These are phyloP conservation scores for Pluvialis apricaria DNA, from an alignment of 2,113 vertebrate species.

Conservation along the genomic window DNA sequence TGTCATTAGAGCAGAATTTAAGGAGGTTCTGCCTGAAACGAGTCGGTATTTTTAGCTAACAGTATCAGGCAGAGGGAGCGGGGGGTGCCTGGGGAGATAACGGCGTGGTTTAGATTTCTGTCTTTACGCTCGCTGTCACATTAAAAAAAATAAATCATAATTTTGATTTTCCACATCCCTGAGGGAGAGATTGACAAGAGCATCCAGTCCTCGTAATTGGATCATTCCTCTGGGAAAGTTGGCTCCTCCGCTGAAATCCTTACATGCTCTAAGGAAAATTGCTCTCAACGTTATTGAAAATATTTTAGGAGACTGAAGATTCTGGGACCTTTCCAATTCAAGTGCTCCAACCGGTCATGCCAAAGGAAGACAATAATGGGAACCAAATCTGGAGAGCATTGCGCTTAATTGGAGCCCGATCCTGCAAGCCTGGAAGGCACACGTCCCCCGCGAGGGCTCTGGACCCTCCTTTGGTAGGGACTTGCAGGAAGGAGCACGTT, in stretches of 20 bases:
- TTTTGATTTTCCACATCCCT: constrained; percentile 67
- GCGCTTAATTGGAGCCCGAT: not conserved
- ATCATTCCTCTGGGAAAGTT: constrained; percentile 66
- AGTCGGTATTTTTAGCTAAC: constrained; percentile 60
- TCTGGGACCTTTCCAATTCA: constrained; percentile 47
- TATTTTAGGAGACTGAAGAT: constrained; percentile 56
- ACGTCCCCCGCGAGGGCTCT: fast-evolving
- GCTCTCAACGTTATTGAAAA: constrained; percentile 34
- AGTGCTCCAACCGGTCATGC: not conserved
- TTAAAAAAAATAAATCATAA: constrained; percentile 64
- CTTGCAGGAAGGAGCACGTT: not conserved
- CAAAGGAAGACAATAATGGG: constrained; percentile 39
- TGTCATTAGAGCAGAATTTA: constrained; percentile 59
- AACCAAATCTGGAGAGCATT: constrained; percentile 31
- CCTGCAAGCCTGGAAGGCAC: not conserved
- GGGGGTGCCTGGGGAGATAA: constrained; percentile 63
- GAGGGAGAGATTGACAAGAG: constrained; percentile 61
- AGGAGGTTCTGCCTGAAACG: constrained; percentile 47
- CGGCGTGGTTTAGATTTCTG: constrained; percentile 63
- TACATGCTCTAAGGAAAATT: constrained; percentile 64
- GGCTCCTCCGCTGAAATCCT: constrained; percentile 50
- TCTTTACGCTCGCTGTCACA: constrained; percentile 57
- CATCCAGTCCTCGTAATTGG: constrained; percentile 62
- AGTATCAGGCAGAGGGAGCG: constrained; percentile 43
- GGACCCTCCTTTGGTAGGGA: not conserved